Evolutionary conservation across 2,113 vertebrate genomes (phyloP), one percentile per base, ranked within the genome.

Genomic region (Carassius carassius): DNA sequence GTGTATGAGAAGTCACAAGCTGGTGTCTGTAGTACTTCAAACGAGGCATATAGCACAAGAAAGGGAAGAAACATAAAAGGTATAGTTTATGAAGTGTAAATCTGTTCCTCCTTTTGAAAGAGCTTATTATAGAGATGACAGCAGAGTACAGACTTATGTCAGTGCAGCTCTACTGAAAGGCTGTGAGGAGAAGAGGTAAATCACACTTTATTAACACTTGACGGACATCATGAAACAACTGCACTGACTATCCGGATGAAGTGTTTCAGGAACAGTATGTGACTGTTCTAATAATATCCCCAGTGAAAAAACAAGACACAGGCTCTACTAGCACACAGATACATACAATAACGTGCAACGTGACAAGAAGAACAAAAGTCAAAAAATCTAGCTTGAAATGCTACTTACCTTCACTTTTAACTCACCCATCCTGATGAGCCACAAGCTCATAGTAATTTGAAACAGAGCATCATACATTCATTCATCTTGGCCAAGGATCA

Each of bases 391-490:
- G 12, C 23, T 67, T 35, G 2, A 54, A 82, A 17, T 58, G 11
- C 54, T 80, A 88, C 87, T 88, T 86, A 88, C 87, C 87, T 83
- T 84, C 29, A 29, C 56, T 80, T 74, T 69, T 37, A 74, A 86
- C 84, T 86, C 84, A 88, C 87, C 84, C 19, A 78, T 83, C 25
- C 65, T 65, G 70, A 29, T 5, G 23, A 60, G 60, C 29, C 29
- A 70, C 70, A 25, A 51, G 16, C 65, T 49, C 35, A 60, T 17
- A 60, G 7, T 25, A 17, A 78, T 25, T 78, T 17, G 29, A 37
- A 58, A 77, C 32, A 51, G 32, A 49, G 17, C 14, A 37, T 75
- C 54, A 29, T 19, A 44, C 17, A 60, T 70, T 72, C 41, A 70
- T 70, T 78, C 23, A 79, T 25, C 51, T 72, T 44, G 74, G 56